Base-by-base conservation (phyloP, 2,113 vertebrate genomes). In the Petrocephalus zakoni region DNA sequence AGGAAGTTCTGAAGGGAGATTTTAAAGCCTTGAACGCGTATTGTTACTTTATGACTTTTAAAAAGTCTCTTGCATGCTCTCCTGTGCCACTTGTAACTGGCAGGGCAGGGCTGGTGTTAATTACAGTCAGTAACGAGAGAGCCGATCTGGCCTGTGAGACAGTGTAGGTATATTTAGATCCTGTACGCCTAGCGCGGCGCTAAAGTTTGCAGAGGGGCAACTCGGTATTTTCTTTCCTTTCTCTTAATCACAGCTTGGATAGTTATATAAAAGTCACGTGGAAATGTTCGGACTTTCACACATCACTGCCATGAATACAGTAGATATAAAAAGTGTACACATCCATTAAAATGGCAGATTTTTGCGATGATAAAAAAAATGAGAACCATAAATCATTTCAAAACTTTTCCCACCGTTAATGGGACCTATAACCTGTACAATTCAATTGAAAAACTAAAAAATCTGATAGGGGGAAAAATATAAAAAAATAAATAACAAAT, bases 41-140 rank as follows among this genome's bases (percentile, higher is more conserved):
- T 21, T 25, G n/a, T 85, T 85, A 52, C 82, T 85, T 52, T 9
- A 42, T 85, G 11, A 85, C 22, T 85, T 86, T 86, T 58, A 61
- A 89, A 75, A 89, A 90, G 88, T 91, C 93, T 94, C 92, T 93
- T 93, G 88, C 90, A 89, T 86, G 90, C 91, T 91, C 92, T 93
- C 93, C 89, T 90, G 89, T 85, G 90, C 91, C 91, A 91, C 92
- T 89, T 88, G 58, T 89, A 91, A 90, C 89, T 89, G 89, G 91
- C 92, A 93, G 91, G 90, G 91, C 90, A 90, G 90, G 90, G 92
- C 93, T 94, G 92, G 92, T 95, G 94, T 94, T 95, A 95, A 95
- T 96, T 95, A 95, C 92, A 92, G 89, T 53, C 89, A 91, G 93
- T 94, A 95, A 95, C 92, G 92, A 94, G 95, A 94, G 93, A 94